These are phyloP conservation scores for Cheilinus undulatus DNA, from an alignment of 2,113 vertebrate species.

Conservation along the genomic window DNA sequence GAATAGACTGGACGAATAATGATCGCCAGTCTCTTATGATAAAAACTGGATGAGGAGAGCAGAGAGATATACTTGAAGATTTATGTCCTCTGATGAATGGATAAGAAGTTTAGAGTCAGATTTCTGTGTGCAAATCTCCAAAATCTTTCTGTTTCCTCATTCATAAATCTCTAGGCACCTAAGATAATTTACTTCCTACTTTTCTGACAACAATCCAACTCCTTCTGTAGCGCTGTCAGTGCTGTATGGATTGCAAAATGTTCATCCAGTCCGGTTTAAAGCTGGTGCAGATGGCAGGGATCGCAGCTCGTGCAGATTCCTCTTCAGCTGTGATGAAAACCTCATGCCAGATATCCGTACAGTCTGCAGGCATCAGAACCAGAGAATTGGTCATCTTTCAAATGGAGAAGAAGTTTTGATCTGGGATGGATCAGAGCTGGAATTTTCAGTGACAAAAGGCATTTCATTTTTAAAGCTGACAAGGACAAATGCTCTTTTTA, in stretches of 20 bases:
- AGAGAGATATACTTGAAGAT: too few species aligned
- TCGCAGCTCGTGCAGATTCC: conserved; percentile 14
- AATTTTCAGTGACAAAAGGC: background rate
- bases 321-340: conserved; percentile 1
- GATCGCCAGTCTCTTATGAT: too few species aligned
- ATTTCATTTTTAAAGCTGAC: conserved; percentile 3
- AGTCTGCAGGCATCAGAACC: conserved; percentile 32
- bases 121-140: background rate
- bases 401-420: conserved; percentile 12
- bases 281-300: conserved; percentile 40
- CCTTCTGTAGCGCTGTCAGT: conserved; percentile 21
- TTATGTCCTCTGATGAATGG: too few species aligned
- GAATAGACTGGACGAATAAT: too few species aligned
- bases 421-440: conserved; percentile 33
- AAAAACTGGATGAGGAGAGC: too few species aligned
- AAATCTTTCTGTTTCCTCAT: background rate
- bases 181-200: background rate
- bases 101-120: background rate
- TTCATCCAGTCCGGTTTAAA: conserved; percentile 12
- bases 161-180: too few species aligned
- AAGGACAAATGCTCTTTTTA: conserved; percentile 3
- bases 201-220: conserved; percentile 3
- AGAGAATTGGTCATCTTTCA: conserved; percentile 3
- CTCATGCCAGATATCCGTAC: conserved; percentile 20
- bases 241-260: conserved; percentile 3